Evolutionary conservation across 2,113 vertebrate genomes (phyloP).

Genomic region (Spilogale gracilis): DNA sequence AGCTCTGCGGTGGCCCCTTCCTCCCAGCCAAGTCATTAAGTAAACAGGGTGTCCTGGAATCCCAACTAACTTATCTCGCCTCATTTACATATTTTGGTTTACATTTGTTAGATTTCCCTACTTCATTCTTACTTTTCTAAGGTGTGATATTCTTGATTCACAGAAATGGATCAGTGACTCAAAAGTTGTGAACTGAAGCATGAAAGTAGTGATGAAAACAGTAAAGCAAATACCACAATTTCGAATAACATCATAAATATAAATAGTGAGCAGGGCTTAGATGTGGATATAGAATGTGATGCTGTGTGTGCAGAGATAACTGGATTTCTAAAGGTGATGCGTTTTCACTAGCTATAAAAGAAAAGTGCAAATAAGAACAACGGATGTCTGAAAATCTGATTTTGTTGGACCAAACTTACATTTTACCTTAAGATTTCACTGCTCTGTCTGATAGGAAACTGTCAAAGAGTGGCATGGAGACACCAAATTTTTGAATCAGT

Average conservation of each 20-base stretch:
- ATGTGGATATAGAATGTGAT: neutral
- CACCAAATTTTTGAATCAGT: conserved; percentile 2
- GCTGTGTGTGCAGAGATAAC: neutral
- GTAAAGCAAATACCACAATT: conserved; percentile 25
- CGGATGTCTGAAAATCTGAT: conserved; percentile 19
- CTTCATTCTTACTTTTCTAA: conserved; percentile 39
- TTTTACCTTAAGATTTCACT: conserved; percentile 28
- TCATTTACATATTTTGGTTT: conserved; percentile 43
- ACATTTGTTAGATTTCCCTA: neutral
- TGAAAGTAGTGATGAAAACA: conserved; percentile 32
- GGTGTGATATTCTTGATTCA: conserved; percentile 55
- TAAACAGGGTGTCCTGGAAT: neutral
- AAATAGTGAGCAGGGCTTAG: neutral
- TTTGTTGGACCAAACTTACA: neutral
- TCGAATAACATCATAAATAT: neutral
- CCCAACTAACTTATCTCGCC: neutral
- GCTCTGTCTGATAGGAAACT: neutral
- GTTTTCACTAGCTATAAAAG: conserved; percentile 29
- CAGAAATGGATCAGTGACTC: conserved; percentile 15
- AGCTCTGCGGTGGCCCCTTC: neutral
- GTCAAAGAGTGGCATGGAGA: neutral
- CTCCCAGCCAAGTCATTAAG: neutral
- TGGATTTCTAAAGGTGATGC: conserved; percentile 11
- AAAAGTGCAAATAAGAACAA: conserved; percentile 49
- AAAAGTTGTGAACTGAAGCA: conserved; percentile 41